Evolutionary conservation across 2,888 invertebrate species (phyloP).

Genomic region (Pilophorus perplexus): DNA sequence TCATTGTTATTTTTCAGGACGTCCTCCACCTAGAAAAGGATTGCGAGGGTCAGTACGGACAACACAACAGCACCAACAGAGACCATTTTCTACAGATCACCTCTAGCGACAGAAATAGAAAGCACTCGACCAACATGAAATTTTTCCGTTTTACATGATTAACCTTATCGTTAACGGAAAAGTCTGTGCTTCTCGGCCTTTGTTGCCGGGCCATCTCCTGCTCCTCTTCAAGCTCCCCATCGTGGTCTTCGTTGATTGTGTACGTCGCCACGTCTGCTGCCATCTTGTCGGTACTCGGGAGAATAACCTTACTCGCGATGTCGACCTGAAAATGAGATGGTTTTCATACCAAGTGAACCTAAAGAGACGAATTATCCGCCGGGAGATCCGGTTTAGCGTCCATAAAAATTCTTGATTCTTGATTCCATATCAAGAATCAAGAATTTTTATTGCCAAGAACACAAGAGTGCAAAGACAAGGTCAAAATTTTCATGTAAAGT

Average conservation of each 20-base stretch:
- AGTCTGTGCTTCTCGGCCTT: conserved; percentile 18
- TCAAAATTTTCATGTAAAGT: no score
- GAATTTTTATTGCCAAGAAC: no score
- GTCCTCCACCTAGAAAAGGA: conserved; percentile 29
- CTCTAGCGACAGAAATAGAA: background rate
- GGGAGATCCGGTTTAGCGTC: no score
- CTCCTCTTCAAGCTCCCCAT: conserved; percentile 45
- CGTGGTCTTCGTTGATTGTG: conserved; percentile 44
- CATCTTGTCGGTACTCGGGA: no score
- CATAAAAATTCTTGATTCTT: no score
- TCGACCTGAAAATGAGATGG: conserved; percentile 18
- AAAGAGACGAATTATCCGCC: no score
- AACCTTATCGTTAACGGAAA: conserved; percentile 33
- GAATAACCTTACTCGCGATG: background rate
- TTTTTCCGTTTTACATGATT: background rate
- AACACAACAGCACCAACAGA: no score
- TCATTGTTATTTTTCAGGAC: conserved; percentile 34
- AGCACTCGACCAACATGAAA: background rate
- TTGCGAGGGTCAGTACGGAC: no score
- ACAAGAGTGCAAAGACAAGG: no score
- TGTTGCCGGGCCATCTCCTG: conserved; percentile 28
- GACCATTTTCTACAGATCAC: no score
- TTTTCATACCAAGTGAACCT: background rate
- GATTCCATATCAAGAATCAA: no score
- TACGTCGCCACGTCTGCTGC: conserved; percentile 40